phyloP scores from a whole-genome alignment of 1,140 invertebrate genomes.

The Hirudo medicinalis region DNA sequence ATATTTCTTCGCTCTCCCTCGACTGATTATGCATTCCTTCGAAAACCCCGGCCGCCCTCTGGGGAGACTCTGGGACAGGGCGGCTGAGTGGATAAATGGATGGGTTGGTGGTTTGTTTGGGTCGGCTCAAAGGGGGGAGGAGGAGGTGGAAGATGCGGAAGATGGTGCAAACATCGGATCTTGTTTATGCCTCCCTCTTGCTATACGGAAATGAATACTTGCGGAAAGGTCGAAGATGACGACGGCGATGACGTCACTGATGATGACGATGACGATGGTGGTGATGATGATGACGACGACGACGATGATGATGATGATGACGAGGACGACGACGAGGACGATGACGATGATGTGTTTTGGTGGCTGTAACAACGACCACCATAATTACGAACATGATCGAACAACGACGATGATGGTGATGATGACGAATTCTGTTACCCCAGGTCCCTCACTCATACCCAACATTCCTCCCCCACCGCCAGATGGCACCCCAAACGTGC shows the following conservation, averaged over 20 bases:
- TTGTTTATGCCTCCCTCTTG: neutral
- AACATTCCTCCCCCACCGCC: slow-evolving; percentile 6
- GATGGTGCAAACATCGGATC: too few species aligned
- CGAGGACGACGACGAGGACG: neutral
- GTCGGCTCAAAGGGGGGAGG: too few species aligned
- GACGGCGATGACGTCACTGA: neutral
- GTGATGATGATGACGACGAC: neutral
- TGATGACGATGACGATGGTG: neutral
- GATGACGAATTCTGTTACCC: neutral
- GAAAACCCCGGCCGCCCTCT: too few species aligned
- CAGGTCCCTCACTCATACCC: slow-evolving; percentile 3
- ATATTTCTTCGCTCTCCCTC: too few species aligned
- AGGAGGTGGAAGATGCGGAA: too few species aligned
- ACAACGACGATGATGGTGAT: neutral
- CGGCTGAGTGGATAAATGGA: too few species aligned
- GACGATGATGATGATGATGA: neutral
- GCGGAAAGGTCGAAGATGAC: neutral
- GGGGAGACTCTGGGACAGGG: too few species aligned
- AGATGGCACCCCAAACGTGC: too few species aligned
- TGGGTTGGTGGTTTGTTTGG: too few species aligned
- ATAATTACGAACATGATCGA: neutral
- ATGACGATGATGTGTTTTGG: neutral
- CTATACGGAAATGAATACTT: neutral
- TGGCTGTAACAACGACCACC: too few species aligned
- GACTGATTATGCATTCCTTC: too few species aligned